Conservation (phyloP, 2,113 vertebrate species). For the Xenotilapia longispinis region DNA sequence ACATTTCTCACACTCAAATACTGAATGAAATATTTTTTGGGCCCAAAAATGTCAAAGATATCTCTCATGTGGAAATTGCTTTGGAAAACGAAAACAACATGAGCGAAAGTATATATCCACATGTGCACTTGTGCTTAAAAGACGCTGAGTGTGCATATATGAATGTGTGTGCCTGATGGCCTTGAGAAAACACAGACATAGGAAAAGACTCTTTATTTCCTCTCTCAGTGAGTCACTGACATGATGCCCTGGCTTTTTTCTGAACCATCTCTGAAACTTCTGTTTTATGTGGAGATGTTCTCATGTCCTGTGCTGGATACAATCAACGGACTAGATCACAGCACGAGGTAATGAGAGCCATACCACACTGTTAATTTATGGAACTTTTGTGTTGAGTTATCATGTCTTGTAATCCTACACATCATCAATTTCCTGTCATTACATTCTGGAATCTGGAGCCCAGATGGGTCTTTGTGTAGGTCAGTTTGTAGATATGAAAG, state of each 20-base stretch:
- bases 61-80: neutral
- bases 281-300: neutral
- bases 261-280: neutral
- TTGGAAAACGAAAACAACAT: neutral
- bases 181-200: constrained; percentile 19
- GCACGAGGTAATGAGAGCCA: neutral
- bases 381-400: neutral
- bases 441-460: neutral
- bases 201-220: neutral
- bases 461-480: neutral
- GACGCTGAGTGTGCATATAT: neutral
- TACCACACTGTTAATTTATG: neutral
- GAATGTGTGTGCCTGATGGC: neutral
- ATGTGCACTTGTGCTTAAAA: neutral
- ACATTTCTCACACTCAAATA: neutral
- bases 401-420: neutral
- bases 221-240: neutral
- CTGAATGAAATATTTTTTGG: neutral
- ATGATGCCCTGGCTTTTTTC: neutral
- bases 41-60: neutral
- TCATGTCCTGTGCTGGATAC: neutral
- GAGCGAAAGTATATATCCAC: neutral
- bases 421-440: constrained; percentile 6
- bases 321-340: neutral
- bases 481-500: neutral